Evolutionary conservation across 2,797 vertebrate species (phyloP), one percentile per base, ranked within the genome.

Genomic region (Melanitta fusca): DNA sequence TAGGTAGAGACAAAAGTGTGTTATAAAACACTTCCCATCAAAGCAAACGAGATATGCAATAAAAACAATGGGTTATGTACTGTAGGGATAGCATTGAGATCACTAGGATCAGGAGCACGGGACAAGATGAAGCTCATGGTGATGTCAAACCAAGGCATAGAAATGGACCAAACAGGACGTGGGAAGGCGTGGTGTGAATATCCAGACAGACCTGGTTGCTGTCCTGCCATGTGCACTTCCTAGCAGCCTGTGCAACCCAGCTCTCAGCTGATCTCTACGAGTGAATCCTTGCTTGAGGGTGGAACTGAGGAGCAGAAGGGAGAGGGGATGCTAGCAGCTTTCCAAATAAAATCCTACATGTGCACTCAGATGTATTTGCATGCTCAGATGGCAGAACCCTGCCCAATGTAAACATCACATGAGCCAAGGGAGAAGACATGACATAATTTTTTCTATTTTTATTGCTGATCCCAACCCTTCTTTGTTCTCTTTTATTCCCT

Each of bases 401-500:
- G 66, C 47, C 56, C 60, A 64, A 19, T 16, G 32, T 62, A 93
- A 91, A 80, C 41, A 80, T 32, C 47, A 58, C 21, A 39, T 34
- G 80, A 83, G 73, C 57, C 77, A 92, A 24, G 18, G 39, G n/a
- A 82, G 77, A 84, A 80, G 64, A 82, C 32, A 41, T 8, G 4
- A 84, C 39, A 18, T 34, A n/a, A 32, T 64, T 62, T 86, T 36
- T 81, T 36, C 36, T 71, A 27, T 71, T 89, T 78, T 74, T 74
- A 28, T 53, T 79, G 41, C 60, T 72, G 66, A 84, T 91, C 77
- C 41, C 27, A 92, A 11, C 51, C 15, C 30, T 80, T 73, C 54
- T 80, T 75, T 85, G 47, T 92, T 93, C 75, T 80, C n/a, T 91
- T 91, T 79, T 82, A 24, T 84, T 86, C 73, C 36, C n/a, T 83